phyloP scores from a whole-genome alignment of 2,888 invertebrate genomes.

The Cylindroiulus punctatus region DNA sequence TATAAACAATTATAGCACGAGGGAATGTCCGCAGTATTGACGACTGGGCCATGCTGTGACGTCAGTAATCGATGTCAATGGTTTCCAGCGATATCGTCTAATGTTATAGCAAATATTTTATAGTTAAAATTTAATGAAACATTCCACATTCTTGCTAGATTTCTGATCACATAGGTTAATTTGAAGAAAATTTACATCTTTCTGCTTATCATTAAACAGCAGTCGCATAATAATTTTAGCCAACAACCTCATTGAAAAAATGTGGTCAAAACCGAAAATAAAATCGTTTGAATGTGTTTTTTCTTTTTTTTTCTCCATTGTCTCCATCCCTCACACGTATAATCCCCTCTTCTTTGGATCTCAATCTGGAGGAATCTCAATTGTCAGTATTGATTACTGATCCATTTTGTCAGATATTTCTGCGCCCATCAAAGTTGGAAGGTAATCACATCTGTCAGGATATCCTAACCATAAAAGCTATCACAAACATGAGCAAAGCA shows the following conservation, averaged over 20 bases:
- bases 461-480: slow-evolving; percentile 54
- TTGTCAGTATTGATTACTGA: slow-evolving; percentile 52
- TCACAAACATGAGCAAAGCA: slow-evolving; percentile 51
- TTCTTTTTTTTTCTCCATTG: background rate
- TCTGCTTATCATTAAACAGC: background rate
- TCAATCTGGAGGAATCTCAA: slow-evolving; percentile 48
- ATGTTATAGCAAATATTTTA: too few species aligned
- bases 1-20: background rate
- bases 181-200: background rate
- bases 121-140: too few species aligned
- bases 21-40: background rate
- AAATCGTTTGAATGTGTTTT: slow-evolving; percentile 6
- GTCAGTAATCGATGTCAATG: background rate
- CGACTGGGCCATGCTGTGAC: background rate
- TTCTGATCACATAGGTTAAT: background rate
- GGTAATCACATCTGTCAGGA: slow-evolving; percentile 53
- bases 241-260: slow-evolving; percentile 6
- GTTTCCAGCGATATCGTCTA: too few species aligned
- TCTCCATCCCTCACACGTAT: slow-evolving; percentile 11
- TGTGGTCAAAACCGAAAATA: slow-evolving; percentile 35
- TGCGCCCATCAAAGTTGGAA: slow-evolving; percentile 44
- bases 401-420: slow-evolving; percentile 52
- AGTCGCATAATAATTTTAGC: background rate
- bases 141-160: background rate
- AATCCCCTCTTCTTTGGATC: slow-evolving; percentile 32